These are phyloP conservation scores for Tachuris rubrigastra DNA, from an alignment of 2,113 vertebrate genomes.

Conservation along the genomic window DNA sequence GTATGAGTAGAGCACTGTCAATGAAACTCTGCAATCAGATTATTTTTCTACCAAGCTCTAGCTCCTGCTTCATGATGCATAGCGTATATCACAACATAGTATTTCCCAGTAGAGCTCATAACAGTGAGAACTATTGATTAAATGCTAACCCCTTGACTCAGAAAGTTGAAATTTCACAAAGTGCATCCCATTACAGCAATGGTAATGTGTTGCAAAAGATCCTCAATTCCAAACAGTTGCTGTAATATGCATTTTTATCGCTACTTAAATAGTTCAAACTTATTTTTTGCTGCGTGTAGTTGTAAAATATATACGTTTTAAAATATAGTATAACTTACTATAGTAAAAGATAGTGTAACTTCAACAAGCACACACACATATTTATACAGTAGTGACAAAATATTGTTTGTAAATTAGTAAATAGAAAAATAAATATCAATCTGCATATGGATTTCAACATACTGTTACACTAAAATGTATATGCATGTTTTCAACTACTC, in stretches of 20 bases:
- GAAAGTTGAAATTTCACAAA: slow-evolving; percentile 33
- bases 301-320: background rate
- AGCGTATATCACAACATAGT: background rate
- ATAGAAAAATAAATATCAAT: background rate
- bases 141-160: slow-evolving; percentile 34
- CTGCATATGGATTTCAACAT: background rate
- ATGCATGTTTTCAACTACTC: background rate
- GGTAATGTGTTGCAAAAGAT: background rate
- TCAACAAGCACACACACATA: background rate
- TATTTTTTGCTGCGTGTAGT: background rate
- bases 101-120: slow-evolving; percentile 44
- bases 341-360: background rate
- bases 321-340: background rate
- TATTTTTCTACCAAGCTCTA: slow-evolving; percentile 36
- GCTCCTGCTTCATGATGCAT: slow-evolving; percentile 51
- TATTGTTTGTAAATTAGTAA: background rate
- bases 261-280: background rate
- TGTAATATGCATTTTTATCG: background rate
- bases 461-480: background rate
- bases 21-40: slow-evolving; percentile 13
- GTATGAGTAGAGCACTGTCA: background rate
- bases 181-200: background rate
- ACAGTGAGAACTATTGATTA: slow-evolving; percentile 49
- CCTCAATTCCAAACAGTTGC: background rate
- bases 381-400: background rate